Evolutionary conservation across 1,140 invertebrate species (phyloP), one percentile per base, ranked within the genome.

Genomic region (Saxidomus purpurata): DNA sequence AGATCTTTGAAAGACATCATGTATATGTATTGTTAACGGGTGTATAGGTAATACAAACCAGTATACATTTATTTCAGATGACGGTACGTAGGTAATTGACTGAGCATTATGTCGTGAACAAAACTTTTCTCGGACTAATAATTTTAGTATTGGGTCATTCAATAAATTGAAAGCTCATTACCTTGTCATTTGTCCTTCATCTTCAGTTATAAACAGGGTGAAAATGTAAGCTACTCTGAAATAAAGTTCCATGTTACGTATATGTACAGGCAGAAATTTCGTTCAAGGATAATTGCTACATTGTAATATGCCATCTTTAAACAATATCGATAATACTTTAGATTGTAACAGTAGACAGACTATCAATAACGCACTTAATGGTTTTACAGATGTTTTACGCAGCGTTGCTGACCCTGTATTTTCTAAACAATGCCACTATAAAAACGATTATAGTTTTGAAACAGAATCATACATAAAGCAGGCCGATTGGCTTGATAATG

Each of bases 401-500:
- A 77, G 28, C 13, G 79, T 61, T 76, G n/a, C 38, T 59, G 55
- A 40, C 25, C 71, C 40, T 74, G 55, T 55, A 82, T 87, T 82
- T 76, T 31, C n/a, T 34, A 36, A 74, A 59, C 34, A 13, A 59
- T 83, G 40, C 52, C 47, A 22, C 25, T 52, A 69, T 80, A 55
- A 59, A 43, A 43, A 43, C 15, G 43, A 8, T 43, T 15, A 43
- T 43, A 8, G 43, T 43, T 43, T 43, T 43, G 43, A 43, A 43
- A 15, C 4, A 43, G 43, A 43, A 43, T 4, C 43, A 8, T 43
- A 43, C 15, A 43, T 43, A 8, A 31, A 69, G 31, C 11, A 69
- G 4, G 36, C 63, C 1, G 28, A 59, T 34, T 82, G 87, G 47
- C 88, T 76, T 74, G 80, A 84, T 63, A 87, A 61, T 47, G 31